Conservation (phyloP, 2,113 vertebrate species). For the Perca fluviatilis region DNA sequence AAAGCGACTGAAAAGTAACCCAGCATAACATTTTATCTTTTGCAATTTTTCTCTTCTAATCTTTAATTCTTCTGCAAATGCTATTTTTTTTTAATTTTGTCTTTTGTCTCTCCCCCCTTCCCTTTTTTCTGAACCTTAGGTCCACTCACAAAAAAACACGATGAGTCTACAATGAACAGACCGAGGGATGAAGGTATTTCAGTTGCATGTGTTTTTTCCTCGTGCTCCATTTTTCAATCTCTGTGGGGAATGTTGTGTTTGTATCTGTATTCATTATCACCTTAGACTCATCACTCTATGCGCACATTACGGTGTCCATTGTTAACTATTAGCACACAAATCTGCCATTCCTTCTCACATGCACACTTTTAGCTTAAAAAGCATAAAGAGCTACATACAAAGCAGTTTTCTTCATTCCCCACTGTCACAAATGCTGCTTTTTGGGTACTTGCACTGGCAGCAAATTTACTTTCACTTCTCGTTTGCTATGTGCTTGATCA, state of each 20-base stretch:
- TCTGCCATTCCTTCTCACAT: conserved; percentile 23
- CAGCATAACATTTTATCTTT: conserved; percentile 30
- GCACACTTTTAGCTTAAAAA: conserved; percentile 31
- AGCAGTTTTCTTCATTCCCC: conserved; percentile 24
- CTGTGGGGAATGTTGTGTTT: conserved; percentile 54
- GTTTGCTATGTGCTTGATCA: conserved; percentile 61
- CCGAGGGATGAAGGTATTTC: conserved; percentile 89
- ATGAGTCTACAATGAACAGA: conserved; percentile 87
- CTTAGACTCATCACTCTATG: conserved; percentile 40
- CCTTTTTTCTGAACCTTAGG: conserved; percentile 87
- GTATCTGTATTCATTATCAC: conserved; percentile 56
- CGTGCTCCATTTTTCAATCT: conserved; percentile 71
- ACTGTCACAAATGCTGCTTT: conserved; percentile 37
- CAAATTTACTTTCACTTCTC: conserved; percentile 50
- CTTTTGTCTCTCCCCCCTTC: conserved; percentile 72
- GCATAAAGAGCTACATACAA: conserved; percentile 32
- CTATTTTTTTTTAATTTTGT: conserved; percentile 71
- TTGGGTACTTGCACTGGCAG: conserved; percentile 34
- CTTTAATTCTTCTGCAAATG: conserved; percentile 37
- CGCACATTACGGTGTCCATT: conserved; percentile 36
- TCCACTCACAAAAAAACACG: conserved; percentile 93
- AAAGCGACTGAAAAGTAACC: conserved; percentile 38
- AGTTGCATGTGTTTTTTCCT: conserved; percentile 78
- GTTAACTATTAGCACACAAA: conserved; percentile 41
- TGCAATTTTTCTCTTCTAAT: conserved; percentile 49